Conservation (phyloP, 2,797 vertebrate species). For the Tapirus indicus region DNA sequence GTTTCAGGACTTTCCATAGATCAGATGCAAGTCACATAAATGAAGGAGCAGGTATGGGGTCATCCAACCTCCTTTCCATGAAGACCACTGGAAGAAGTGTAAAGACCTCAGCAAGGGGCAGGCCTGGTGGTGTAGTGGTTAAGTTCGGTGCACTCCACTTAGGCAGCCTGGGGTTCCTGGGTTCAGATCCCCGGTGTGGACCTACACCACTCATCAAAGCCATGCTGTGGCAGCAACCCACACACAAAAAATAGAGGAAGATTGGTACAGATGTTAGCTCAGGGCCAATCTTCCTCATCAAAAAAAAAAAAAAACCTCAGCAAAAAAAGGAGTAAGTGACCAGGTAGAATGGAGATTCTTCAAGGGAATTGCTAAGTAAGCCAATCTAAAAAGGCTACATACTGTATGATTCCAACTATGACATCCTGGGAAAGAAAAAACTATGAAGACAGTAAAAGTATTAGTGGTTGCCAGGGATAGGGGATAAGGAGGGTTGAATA, state of each 20-base stretch:
- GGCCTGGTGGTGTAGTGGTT: too few species aligned
- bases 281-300: too few species aligned
- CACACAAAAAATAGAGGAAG: too few species aligned
- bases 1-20: not conserved
- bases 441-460: not conserved
- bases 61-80: not conserved
- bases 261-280: too few species aligned
- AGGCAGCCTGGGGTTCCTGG: too few species aligned
- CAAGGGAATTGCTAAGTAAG: not conserved
- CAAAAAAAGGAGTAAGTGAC: not conserved
- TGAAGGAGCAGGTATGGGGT: not conserved
- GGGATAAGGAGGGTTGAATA: not conserved
- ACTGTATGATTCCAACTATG: not conserved
- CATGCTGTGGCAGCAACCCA: too few species aligned
- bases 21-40: not conserved
- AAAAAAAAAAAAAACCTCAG: not conserved
- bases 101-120: not conserved
- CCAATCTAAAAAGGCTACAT: not conserved
- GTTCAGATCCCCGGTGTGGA: too few species aligned
- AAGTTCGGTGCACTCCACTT: too few species aligned
- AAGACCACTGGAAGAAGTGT: not conserved
- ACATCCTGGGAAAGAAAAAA: not conserved
- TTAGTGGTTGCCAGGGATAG: not conserved
- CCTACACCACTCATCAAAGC: too few species aligned
- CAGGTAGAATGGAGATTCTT: not conserved